Evolutionary conservation across 1,140 invertebrate genomes (phyloP).

Genomic region (Zaprionus ghesquierei): DNA sequence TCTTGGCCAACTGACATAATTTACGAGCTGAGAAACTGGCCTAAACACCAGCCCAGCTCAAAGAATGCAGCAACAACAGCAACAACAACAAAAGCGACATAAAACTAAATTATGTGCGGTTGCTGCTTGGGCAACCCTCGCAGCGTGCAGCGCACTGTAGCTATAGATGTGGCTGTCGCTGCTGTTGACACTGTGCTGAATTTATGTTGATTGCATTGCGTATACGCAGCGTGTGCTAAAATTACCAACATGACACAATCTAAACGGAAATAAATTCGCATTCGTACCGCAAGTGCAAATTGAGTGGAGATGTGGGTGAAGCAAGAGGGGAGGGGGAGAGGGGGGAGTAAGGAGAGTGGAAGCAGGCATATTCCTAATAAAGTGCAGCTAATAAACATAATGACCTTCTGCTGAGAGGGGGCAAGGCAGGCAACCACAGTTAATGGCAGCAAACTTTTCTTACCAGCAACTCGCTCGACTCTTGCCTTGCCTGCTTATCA

Average conservation of each 20-base stretch:
- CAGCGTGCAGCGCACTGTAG: conserved; percentile 2
- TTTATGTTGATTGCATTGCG: conserved; percentile 52
- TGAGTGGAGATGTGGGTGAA: background rate
- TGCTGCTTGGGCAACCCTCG: conserved; percentile 1
- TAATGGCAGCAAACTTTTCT: conserved; percentile 48
- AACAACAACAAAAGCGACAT: conserved; percentile 2
- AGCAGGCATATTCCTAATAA: conserved; percentile 43
- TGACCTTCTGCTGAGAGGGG: conserved; percentile 54
- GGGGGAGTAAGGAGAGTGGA: background rate
- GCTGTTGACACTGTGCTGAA: conserved; percentile 29
- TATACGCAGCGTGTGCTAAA: conserved; percentile 69
- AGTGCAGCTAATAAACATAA: conserved; percentile 65
- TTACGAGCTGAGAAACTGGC: conserved; percentile 24
- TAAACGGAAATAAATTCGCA: conserved; percentile 77
- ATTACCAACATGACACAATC: conserved; percentile 77
- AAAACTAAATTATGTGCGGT: conserved; percentile 22
- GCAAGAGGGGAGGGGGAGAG: background rate
- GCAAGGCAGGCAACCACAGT: conserved; percentile 6
- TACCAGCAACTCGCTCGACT: conserved; percentile 29
- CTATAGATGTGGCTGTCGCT: too few relatives aligned
- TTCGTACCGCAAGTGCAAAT: conserved; percentile 57
- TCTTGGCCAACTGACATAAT: conserved; percentile 11
- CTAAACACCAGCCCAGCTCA: background rate
- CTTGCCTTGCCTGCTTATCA: conserved; percentile 54
- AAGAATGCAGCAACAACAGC: background rate